Conservation (phyloP, 2,113 vertebrate genomes). For the Emydocephalus ijimae region DNA sequence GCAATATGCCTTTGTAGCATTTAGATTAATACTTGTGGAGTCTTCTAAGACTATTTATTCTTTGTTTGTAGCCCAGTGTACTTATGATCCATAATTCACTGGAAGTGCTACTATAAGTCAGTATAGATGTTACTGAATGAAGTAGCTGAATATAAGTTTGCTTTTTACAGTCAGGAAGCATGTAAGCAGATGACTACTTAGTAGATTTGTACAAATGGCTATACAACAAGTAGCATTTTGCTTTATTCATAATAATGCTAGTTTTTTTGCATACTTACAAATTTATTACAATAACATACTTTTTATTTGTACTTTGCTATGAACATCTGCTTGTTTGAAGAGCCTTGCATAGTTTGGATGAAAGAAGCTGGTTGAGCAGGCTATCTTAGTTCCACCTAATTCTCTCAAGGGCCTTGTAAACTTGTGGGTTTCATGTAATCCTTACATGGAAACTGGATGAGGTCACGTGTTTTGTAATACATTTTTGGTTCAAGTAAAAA, state of each 20-base stretch:
- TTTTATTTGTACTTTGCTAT: not conserved
- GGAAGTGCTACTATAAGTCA: not conserved
- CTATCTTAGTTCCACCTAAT: not conserved
- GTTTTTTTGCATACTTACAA: not conserved
- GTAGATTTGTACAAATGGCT: not conserved
- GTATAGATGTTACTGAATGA: not conserved
- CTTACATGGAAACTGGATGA: slow-evolving; percentile 70
- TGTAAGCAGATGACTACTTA: too few species aligned
- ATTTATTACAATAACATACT: not conserved
- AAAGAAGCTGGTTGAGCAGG: not conserved
- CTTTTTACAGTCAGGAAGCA: not conserved
- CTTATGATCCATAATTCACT: not conserved
- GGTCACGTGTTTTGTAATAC: slow-evolving; percentile 74
- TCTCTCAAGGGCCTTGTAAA: slow-evolving; percentile 24
- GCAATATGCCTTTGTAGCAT: not conserved
- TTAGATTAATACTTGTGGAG: not conserved
- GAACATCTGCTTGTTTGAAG: not conserved
- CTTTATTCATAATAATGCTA: not conserved
- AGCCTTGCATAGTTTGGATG: not conserved
- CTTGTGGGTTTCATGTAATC: slow-evolving; percentile 50
- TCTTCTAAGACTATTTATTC: not conserved
- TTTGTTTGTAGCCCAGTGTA: not conserved
- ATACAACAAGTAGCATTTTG: not conserved
- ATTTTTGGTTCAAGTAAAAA: slow-evolving; percentile 64
- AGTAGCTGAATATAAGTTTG: not conserved